Evolutionary conservation across 2,888 invertebrate species (phyloP), one percentile per base, ranked within the genome.

Genomic region (Megamerina dolium): DNA sequence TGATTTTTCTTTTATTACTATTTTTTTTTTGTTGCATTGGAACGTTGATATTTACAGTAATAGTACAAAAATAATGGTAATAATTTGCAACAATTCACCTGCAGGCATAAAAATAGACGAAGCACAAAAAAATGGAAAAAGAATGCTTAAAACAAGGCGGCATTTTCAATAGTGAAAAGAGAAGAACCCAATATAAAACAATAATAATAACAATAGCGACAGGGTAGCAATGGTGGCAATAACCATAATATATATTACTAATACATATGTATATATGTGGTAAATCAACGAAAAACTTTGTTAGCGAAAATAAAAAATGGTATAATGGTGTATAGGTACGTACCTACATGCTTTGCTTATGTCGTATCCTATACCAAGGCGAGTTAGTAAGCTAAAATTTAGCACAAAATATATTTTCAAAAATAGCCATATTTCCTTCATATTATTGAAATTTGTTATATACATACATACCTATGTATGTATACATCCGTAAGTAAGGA

Each of bases 71-170:
- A 51, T 59, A 62, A 60, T 61, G 58, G 62, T 52, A 60, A 60
- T 62, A 62, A 60, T 60, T 60, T 58, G 55, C 45, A 47, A 56
- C 50, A 52, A 56, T 60, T 51, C 59, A 60, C 62, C 59, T 60
- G 62, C 59, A 57, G 61, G 61, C 59, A 53, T 50, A 32, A 13
- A 38, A 26, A 26, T 27, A 17, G 26, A 27, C 27, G n/a, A n/a
- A n/a, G n/a, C n/a, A n/a, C n/a, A n/a, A n/a, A n/a, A n/a, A n/a
- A n/a, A n/a, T n/a, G n/a, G n/a, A n/a, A n/a, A n/a, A n/a, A n/a
- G n/a, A n/a, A n/a, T n/a, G n/a, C n/a, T n/a, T n/a, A n/a, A n/a
- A n/a, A n/a, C 27, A 20, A 5, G n/a, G 33, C 33, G 23, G 40
- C 33, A 17, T 26, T 21, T 32, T 38, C n/a, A n/a, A n/a, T 14